A percentile compares a stretch with the other conserved stretches of the same genome.
These are phyloP conservation scores for Lycopodina hypogea DNA, from an alignment of 37 sponge, comb jelly and placozoan species.

Conservation along the genomic window DNA sequence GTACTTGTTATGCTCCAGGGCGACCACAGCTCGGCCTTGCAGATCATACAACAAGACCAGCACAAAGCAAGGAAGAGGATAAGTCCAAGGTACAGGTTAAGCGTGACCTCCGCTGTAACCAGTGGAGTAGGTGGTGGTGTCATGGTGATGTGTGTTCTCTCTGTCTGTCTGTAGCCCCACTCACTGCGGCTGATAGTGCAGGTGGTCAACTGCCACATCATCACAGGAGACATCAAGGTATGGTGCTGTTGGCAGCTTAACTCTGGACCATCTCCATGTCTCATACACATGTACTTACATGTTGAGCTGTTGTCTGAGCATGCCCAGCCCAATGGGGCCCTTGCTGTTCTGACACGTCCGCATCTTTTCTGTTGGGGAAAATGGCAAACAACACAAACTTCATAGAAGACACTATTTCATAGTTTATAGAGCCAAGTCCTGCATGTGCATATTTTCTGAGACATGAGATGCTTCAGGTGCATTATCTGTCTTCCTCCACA, in stretches of 20 bases:
- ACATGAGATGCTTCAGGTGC: no score
- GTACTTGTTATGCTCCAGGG: conserved; percentile 11
- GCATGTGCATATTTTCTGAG: no score
- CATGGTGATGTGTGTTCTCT: background rate
- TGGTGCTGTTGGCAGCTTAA: background rate
- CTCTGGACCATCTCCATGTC: background rate
- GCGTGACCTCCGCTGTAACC: background rate
- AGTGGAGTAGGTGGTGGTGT: background rate
- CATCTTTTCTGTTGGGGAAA: no score
- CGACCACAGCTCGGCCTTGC: conserved; percentile 33
- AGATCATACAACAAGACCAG: conserved; percentile 40
- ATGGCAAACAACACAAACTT: no score
- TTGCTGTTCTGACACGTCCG: no score
- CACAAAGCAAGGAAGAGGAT: conserved; percentile 31
- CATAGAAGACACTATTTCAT: no score
- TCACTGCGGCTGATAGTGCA: conserved; percentile 39
- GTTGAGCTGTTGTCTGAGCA: background rate
- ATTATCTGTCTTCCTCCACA: no score
- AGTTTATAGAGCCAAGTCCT: no score
- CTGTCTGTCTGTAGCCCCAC: conserved; percentile 7
- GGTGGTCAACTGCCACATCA: conserved; percentile 45
- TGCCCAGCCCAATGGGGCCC: no score
- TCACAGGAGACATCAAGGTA: conserved; percentile 54
- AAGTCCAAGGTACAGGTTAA: conserved; percentile 32
- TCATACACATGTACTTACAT: background rate